Conservation (phyloP, 2,113 vertebrate genomes). For the Mugil cephalus region DNA sequence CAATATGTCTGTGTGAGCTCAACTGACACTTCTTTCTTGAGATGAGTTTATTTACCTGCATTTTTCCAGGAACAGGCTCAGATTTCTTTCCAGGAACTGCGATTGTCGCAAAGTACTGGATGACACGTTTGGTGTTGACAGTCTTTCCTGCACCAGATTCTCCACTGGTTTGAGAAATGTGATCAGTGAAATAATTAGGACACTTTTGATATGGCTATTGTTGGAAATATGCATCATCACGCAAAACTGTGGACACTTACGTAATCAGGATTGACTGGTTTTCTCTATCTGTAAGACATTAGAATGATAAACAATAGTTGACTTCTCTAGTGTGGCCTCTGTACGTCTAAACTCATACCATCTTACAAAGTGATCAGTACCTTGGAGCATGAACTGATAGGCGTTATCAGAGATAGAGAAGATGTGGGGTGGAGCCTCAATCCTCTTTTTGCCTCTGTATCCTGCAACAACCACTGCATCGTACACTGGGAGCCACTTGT, state of each 20-base stretch:
- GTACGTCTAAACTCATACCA: slow-evolving; percentile 41
- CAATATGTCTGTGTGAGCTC: neutral
- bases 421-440: slow-evolving; percentile 83
- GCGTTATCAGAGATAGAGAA: slow-evolving; percentile 84
- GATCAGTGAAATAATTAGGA: too few species aligned
- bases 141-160: slow-evolving; percentile 97
- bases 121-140: slow-evolving; percentile 96
- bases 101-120: slow-evolving; percentile 97
- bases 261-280: slow-evolving; percentile 88
- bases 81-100: slow-evolving; percentile 84
- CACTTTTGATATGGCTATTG: too few species aligned
- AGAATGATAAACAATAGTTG: slow-evolving; percentile 16
- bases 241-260: slow-evolving; percentile 74
- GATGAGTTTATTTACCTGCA: slow-evolving; percentile 80
- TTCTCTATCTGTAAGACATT: slow-evolving; percentile 82
- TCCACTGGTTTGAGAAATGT: slow-evolving; percentile 74
- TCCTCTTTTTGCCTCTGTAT: slow-evolving; percentile 83
- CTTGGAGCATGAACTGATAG: slow-evolving; percentile 81
- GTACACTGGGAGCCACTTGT: slow-evolving; percentile 93
- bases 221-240: too few species aligned
- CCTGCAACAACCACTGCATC: slow-evolving; percentile 65
- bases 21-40: neutral
- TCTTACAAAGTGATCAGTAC: slow-evolving; percentile 46
- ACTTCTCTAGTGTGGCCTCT: slow-evolving; percentile 50
- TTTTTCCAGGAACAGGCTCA: slow-evolving; percentile 77